These are phyloP conservation scores for Pogonocherus hispidulus DNA, from an alignment of 2,888 invertebrate genomes.

Conservation along the genomic window DNA sequence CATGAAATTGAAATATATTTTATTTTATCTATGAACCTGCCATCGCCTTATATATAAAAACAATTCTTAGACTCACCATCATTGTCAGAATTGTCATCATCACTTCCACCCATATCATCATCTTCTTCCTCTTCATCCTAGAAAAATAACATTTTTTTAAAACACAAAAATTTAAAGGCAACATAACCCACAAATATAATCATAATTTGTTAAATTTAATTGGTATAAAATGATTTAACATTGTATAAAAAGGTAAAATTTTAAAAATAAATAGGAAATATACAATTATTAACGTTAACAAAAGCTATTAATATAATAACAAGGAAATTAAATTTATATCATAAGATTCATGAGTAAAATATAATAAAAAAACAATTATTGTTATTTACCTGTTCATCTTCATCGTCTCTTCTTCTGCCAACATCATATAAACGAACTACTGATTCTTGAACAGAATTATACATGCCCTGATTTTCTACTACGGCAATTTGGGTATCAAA, in stretches of 20 bases:
- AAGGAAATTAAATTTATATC: conserved; percentile 17
- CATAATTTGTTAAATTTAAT: no score
- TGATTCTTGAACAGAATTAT: conserved; percentile 89
- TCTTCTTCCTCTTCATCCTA: conserved; percentile 76
- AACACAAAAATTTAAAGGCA: conserved; percentile 8
- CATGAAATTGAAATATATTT: no score
- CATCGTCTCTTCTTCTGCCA: conserved; percentile 87
- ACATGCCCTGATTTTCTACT: conserved; percentile 90
- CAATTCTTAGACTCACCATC: conserved; percentile 57
- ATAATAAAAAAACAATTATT: conserved; percentile 13
- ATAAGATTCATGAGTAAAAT: conserved; percentile 8
- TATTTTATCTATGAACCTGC: no score
- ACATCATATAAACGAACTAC: conserved; percentile 94
- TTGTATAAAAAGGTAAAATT: background rate
- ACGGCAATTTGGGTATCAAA: conserved; percentile 90
- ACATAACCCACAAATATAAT: no score
- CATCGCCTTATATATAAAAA: conserved; percentile 15
- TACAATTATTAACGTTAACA: background rate
- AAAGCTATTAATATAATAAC: conserved; percentile 15
- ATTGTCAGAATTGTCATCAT: conserved; percentile 74
- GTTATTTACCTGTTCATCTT: conserved; percentile 83
- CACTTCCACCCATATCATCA: conserved; percentile 74
- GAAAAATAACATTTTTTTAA: conserved; percentile 35
- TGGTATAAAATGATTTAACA: background rate
- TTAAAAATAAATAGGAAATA: conserved; percentile 3